These are phyloP conservation scores for Acipenser oxyrinchus DNA, from an alignment of 2,797 vertebrate genomes.

Conservation along the genomic window DNA sequence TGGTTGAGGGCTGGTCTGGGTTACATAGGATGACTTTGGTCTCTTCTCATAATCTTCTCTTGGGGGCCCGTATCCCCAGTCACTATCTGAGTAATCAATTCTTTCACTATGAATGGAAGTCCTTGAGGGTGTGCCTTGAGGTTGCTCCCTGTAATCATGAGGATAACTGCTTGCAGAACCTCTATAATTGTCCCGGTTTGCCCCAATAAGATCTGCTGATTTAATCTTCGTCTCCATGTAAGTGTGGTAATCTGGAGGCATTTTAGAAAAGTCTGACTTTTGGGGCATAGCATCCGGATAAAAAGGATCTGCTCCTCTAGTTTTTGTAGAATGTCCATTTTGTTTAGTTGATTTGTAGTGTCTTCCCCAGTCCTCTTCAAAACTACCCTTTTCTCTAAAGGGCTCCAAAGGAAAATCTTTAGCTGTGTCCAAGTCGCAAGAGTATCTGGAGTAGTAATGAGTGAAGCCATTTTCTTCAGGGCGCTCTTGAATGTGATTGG, in stretches of 20 bases:
- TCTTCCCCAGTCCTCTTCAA: constrained; percentile 69
- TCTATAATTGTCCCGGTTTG: constrained; percentile 77
- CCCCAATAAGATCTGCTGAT: constrained; percentile 59
- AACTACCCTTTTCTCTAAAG: constrained; percentile 55
- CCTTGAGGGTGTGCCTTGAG: constrained; percentile 70
- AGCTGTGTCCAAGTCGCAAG: constrained; percentile 79
- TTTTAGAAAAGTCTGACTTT: constrained; percentile 70
- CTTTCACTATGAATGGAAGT: constrained; percentile 78
- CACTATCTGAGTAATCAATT: constrained; percentile 73
- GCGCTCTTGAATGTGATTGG: constrained; percentile 47
- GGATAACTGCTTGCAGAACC: constrained; percentile 75
- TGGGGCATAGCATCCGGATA: constrained; percentile 80
- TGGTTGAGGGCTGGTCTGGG: constrained; percentile 83
- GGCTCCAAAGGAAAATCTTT: constrained; percentile 67
- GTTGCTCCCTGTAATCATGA: constrained; percentile 82
- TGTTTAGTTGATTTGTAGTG: constrained; percentile 74
- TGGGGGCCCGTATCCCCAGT: constrained; percentile 72
- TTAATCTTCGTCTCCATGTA: constrained; percentile 82
- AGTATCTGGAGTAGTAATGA: constrained; percentile 82
- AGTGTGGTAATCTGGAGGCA: constrained; percentile 77
- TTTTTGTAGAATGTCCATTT: constrained; percentile 75
- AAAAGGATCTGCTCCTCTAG: constrained; percentile 67
- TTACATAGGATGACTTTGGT: constrained; percentile 87
- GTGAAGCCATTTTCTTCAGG: constrained; percentile 86
- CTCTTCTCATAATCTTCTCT: constrained; percentile 86